A percentile compares a stretch with the other conserved stretches of the same genome.
Conservation (phyloP, 2,113 vertebrate species). For the Tympanuchus pallidicinctus region DNA sequence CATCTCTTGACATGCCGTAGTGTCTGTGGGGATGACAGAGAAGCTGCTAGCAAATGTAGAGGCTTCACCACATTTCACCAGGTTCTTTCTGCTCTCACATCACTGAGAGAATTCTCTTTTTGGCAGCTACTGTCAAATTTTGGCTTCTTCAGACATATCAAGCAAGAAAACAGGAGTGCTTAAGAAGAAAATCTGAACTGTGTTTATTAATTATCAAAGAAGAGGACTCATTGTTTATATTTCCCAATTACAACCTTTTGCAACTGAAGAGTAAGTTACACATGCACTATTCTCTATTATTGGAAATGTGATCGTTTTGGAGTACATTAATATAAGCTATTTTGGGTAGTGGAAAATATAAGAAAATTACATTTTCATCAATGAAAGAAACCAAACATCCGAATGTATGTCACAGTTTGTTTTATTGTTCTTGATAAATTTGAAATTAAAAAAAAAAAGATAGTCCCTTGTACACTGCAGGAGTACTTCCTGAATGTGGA, state of each 20-base stretch:
- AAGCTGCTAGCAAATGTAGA: neutral
- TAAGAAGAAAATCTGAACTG: neutral
- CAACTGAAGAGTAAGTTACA: neutral
- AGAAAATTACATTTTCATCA: neutral
- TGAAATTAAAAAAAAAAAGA: neutral
- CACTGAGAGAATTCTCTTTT: neutral
- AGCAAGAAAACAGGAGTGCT: neutral
- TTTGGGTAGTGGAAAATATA: neutral
- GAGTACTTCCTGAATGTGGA: neutral
- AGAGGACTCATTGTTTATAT: neutral
- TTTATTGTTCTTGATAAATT: constrained; percentile 1
- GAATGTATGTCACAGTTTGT: constrained; percentile 1
- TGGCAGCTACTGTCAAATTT: neutral
- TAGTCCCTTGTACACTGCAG: neutral
- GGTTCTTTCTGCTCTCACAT: neutral
- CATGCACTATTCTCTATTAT: neutral
- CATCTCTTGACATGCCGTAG: neutral
- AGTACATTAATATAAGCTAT: neutral
- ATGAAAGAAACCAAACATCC: neutral
- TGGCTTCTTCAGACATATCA: neutral
- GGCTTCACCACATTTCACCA: neutral
- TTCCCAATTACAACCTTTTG: neutral
- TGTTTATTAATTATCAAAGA: constrained; percentile 1
- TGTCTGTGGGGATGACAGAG: neutral
- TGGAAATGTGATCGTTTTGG: neutral